Conservation (phyloP, 2,888 invertebrate genomes). For the Agrochola macilenta region DNA sequence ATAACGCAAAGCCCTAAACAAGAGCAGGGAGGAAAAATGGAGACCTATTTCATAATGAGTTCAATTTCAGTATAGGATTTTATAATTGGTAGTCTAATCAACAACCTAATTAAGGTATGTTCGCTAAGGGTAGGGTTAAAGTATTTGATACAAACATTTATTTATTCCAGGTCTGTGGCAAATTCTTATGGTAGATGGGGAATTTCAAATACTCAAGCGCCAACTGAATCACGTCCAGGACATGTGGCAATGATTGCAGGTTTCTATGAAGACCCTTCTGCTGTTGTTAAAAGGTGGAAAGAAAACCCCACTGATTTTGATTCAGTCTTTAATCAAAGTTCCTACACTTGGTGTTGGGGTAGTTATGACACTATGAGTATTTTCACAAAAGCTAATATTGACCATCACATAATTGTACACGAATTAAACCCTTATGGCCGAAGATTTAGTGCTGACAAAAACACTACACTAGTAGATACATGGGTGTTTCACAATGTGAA, state of each 20-base stretch:
- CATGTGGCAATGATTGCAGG: conserved; percentile 99
- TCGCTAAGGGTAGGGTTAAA: background rate
- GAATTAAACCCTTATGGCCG: conserved; percentile 91
- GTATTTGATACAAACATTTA: background rate
- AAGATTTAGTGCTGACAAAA: conserved; percentile 84
- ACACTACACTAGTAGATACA: conserved; percentile 92
- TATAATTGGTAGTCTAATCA: background rate
- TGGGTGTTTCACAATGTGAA: conserved; percentile 97
- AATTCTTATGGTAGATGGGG: conserved; percentile 93
- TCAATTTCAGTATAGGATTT: background rate
- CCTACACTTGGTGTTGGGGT: conserved; percentile 97
- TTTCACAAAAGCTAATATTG: conserved; percentile 94
- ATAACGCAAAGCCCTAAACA: background rate
- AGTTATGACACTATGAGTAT: conserved; percentile 98
- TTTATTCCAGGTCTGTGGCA: conserved; percentile 88
- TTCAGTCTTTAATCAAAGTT: conserved; percentile 97
- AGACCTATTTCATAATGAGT: background rate
- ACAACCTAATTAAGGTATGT: background rate
- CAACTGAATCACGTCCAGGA: conserved; percentile 99
- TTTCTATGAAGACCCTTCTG: conserved; percentile 99
- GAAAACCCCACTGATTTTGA: conserved; percentile 99
- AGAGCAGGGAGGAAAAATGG: background rate
- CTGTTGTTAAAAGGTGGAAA: conserved; percentile 98
- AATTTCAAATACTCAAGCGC: conserved; percentile 97
- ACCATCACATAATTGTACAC: conserved; percentile 86